Evolutionary conservation across 2,888 invertebrate species (phyloP), one percentile per base, ranked within the genome.

Genomic region (Trichogramma evanescens): DNA sequence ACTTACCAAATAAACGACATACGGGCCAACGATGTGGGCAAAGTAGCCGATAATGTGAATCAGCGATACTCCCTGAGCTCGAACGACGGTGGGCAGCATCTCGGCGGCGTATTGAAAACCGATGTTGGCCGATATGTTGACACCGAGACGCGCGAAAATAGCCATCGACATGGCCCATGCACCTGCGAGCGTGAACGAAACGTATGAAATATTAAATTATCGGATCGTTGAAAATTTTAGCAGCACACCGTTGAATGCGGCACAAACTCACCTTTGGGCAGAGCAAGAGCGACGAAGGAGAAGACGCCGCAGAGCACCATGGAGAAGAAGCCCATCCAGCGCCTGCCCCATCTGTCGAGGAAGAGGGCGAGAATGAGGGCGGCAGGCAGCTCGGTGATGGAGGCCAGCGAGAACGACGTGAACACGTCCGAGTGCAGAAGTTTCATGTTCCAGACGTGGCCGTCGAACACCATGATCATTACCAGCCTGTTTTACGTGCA

Each of bases 91-190:
- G 0, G 93, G 94, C 13, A 93, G 76, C 55, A 94, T 78, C 75
- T 94, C 93, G 0, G 93, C 93, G 0, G 92, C 93, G 79, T 93
- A 94, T 73, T 94, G 93, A 4, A 93, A 83, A 0, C 93, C 93
- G 66, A 94, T 93, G 78, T 93, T 93, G 76, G 93, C 93, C 0
- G 93, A 89, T 55, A 93, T 89, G 78, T 93, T 93, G 45, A 93
- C 89, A 61, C 91, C 89, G 66, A 93, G 91, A 40, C 93, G 82
- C 1, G 93, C 93, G 63, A 89, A 79, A 66, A 94, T 91, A 39
- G 93, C 93, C 67, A 92, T 80, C 0, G 88, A 81, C 0, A 91
- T 91, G 51, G 89, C 89, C 2, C 86, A 84, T 0, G 86, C 82
- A 57, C 90, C 89, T 88, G 55, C 10, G 48, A 45, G n/a, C 45